Base-by-base conservation (phyloP, 2,113 vertebrate species). In the Neopipo cinnamomea region DNA sequence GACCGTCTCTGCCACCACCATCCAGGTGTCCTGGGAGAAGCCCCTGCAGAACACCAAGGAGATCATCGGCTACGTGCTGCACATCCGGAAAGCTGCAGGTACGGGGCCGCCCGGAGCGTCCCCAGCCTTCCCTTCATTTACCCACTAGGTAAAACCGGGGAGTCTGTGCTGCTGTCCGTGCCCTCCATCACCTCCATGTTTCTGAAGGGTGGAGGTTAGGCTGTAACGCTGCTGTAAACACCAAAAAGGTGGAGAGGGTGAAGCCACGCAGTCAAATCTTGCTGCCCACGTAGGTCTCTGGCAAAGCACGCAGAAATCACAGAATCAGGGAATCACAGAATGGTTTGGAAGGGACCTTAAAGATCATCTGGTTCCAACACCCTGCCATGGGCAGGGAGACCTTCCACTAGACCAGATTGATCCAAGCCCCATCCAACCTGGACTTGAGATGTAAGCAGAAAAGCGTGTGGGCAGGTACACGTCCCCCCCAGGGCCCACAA, bases 11-110 rank as follows among this genome's bases (percentile, higher is more conserved):
- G 98, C 99, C 42, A 99, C 98, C 14, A 98, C 99, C 97, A 99
- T 99, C 95, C 99, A 98, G 39, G 98, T 99, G 96, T 99, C 99
- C 50, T 99, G 99, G 99, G 97, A 91, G 6, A 98, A 99, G 85
- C 99, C 99, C 0, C 91, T 98, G 77, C 98, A 98, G 95, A 99
- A 99, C 97, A 99, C 99, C 71, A 98, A 99, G 97, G 99, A 99
- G 96, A 99, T 99, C 97, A 99, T 99, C 0, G 99, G 99, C 88
- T 99, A 99, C 0, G 99, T 99, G 88, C 98, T 99, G 47, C 99
- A 99, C 97, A 99, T 99, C 76, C 98, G 99, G 92, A 99, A 97
- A 92, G 99, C 98, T 10, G 97, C 98, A 94, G 99, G 99, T 99
- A 94, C 2, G 47, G 9, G 16, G 37, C 52, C 33, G 44, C 75